Conservation (phyloP, 1,140 invertebrate genomes). For the Drosophila orena region DNA sequence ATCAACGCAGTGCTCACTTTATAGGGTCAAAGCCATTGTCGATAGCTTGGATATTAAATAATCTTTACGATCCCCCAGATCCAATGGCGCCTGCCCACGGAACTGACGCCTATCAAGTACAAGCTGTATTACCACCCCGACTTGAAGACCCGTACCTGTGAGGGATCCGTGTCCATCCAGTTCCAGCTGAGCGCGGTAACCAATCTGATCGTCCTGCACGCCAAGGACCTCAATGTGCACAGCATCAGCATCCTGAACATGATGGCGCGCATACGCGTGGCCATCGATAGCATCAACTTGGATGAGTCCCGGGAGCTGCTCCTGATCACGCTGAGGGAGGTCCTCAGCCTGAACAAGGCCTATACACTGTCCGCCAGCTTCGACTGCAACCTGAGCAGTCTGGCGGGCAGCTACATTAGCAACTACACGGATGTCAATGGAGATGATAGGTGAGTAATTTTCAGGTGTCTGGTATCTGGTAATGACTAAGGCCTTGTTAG, state of each 20-base stretch:
- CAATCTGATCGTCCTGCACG: conserved; percentile 89
- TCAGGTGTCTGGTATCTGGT: neutral
- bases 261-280: conserved; percentile 78
- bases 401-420: conserved; percentile 66
- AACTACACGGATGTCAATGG: conserved; percentile 46
- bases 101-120: conserved; percentile 90
- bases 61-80: conserved; percentile 67
- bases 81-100: conserved; percentile 87
- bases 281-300: conserved; percentile 49
- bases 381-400: conserved; percentile 48
- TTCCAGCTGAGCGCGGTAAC: conserved; percentile 86
- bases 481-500: no score
- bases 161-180: conserved; percentile 89
- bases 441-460: conserved; percentile 54
- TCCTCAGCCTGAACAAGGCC: conserved; percentile 55
- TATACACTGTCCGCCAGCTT: conserved; percentile 70
- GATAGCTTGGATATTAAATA: conserved; percentile 45
- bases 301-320: conserved; percentile 56
- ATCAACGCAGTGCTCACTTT: conserved; percentile 17
- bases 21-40: conserved; percentile 17
- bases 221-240: conserved; percentile 85
- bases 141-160: conserved; percentile 87
- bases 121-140: conserved; percentile 91
- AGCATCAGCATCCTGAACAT: conserved; percentile 74
- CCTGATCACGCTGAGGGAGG: conserved; percentile 64